A percentile compares a stretch with the other conserved stretches of the same genome.
Conservation (phyloP, 2,113 vertebrate genomes). For the Uria lomvia region DNA sequence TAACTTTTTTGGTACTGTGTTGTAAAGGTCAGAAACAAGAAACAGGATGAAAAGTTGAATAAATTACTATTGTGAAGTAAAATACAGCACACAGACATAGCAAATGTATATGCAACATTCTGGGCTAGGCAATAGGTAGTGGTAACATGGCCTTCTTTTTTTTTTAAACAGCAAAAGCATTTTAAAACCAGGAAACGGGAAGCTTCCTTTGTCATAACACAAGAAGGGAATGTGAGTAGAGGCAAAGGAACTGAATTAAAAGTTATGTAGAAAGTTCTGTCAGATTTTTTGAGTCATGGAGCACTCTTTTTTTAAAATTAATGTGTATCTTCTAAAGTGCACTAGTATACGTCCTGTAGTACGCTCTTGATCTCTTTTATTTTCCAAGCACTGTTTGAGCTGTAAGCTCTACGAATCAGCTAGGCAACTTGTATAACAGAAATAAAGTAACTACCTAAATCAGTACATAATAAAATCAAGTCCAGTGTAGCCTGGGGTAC, state of each 20-base stretch:
- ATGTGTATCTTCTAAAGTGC: neutral
- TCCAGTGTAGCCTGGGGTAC: neutral
- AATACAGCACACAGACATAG: neutral
- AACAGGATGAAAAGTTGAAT: neutral
- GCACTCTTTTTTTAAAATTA: neutral
- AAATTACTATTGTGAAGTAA: neutral
- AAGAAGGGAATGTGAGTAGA: neutral
- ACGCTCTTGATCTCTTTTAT: neutral
- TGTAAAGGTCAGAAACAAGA: neutral
- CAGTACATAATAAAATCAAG: neutral
- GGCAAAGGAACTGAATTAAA: neutral
- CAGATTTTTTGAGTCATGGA: neutral
- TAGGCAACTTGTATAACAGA: neutral
- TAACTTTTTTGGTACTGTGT: neutral
- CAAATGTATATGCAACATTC: too few species aligned
- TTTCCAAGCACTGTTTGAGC: neutral
- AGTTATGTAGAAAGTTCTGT: neutral
- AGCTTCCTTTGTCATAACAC: neutral
- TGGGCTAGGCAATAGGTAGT: neutral
- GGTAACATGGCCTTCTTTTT: neutral
- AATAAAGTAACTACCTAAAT: neutral
- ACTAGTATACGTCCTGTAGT: neutral
- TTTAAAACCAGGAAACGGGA: neutral
- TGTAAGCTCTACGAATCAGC: neutral
- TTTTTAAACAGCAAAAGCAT: neutral